Base-by-base conservation (phyloP, 2,113 vertebrate genomes). In the Syngnathoides biaculeatus region DNA sequence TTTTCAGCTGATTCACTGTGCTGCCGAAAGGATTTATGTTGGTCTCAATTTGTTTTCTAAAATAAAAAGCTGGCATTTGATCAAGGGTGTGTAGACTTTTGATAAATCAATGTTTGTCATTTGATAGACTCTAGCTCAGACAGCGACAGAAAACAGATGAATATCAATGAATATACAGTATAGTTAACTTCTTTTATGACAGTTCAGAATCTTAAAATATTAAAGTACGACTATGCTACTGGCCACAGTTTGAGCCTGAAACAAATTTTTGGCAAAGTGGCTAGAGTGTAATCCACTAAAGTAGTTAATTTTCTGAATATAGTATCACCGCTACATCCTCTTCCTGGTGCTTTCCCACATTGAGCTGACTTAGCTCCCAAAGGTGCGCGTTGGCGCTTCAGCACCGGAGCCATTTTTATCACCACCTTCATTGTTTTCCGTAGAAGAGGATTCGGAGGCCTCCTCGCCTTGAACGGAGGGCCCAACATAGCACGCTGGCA, bases 301-400 rank as follows among this genome's bases (percentile, higher is more conserved):
- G 10, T 55, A 13, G 6, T 55, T 6, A 1, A 14, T 17, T 57
- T 57, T 30, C 4, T 17, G 26, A 17, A 1, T 30, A 57, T 13
- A 30, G 30, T 8, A 57, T 57, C 15, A 57, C 14, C 55, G 19
- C 61, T 63, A 22, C 22, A 43, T 63, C 69, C 72, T 45, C 63
- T 85, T 81, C 61, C 64, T 7, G 57, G 56, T 24, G 11, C 64
- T 78, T 77, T 63, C 65, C 53, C 20, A 69, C 20, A 67, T 35
- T 6, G 42, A 5, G 2, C 14, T 56, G 35, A 20, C 24, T 30
- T 15, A n/a, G 13, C 27, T 42, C 71, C 26, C 15, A 8, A 61
- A 17, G 39, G 12, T 5, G 27, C 20, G 50, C 22, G 8, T 17
- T 39, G 26, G 30, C 43, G 6, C 40, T 57, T 9, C 12, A 50